phyloP scores from a whole-genome alignment of 2,797 vertebrate genomes.

The Enteromius trimaculatus region DNA sequence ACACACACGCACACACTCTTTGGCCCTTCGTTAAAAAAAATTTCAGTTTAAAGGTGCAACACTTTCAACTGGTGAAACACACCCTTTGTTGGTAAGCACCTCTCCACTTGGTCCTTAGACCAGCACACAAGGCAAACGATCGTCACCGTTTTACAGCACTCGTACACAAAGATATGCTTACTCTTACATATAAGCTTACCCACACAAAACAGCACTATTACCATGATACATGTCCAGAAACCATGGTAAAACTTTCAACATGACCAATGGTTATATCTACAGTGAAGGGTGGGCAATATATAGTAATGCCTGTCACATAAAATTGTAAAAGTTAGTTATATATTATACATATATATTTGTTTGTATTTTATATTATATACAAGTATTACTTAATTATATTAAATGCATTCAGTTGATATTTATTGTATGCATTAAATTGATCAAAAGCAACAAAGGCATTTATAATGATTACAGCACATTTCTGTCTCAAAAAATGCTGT shows the following conservation, averaged over 20 bases:
- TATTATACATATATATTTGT: too few species aligned
- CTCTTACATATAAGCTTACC: not conserved
- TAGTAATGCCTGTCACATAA: not conserved
- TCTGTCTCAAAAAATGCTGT: not conserved
- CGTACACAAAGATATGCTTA: slow-evolving; percentile 12
- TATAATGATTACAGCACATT: not conserved
- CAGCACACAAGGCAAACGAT: slow-evolving; percentile 18
- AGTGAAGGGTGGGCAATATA: not conserved
- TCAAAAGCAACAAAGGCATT: not conserved
- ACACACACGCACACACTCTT: slow-evolving; percentile 44
- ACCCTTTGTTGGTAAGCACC: slow-evolving; percentile 45
- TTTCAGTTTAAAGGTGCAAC: slow-evolving; percentile 48
- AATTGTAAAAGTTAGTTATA: too few species aligned
- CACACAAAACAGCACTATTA: slow-evolving; percentile 1
- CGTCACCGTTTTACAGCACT: not conserved
- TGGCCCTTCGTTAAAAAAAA: slow-evolving; percentile 43
- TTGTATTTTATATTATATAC: too few species aligned
- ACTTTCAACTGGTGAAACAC: slow-evolving; percentile 46
- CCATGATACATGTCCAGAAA: not conserved
- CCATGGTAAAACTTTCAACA: not conserved
- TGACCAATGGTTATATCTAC: not conserved
- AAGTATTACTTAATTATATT: too few species aligned
- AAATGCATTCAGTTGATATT: too few species aligned
- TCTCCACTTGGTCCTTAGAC: slow-evolving; percentile 41
- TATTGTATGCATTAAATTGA: not conserved